Evolutionary conservation across 2,113 vertebrate species (phyloP), one percentile per base, ranked within the genome.

Genomic region (Eclectus roratus): DNA sequence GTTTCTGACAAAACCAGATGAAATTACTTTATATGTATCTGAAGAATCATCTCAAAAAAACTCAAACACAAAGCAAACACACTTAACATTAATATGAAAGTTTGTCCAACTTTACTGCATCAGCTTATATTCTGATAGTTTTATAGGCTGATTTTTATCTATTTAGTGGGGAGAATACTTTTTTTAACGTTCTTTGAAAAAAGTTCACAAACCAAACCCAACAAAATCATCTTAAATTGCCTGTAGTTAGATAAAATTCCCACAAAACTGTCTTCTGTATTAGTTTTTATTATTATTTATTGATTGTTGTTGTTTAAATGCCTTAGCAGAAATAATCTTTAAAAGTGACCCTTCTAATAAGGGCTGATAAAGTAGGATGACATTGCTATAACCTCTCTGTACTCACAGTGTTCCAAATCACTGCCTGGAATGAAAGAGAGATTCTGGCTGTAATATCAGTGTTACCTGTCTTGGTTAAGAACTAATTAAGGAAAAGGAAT

Each of bases 51-150:
- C 55, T 50, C 1, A 9, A 20, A 52, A 73, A 46, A 60, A 7
- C 2, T 7, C 10, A 35, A 64, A 17, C 6, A 8, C 24, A 46
- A n/a, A 44, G 0, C 11, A 23, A 39, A 20, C 10, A 24, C 5
- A 20, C 10, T 5, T 39, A 74, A 37, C 50, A 50, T 5, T 43
- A 73, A 47, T 35, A 47, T 5, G 47, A 44, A 66, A 12, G 8
- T 43, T 85, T 39, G n/a, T 33, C 9, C 2, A 52, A 27, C 11
- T 65, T 12, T 17, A 31, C 23, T 61, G 3, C 13, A 47, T 70
- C 12, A 70, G 18, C 17, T 49, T 61, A 49, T 7, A 13, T 73
- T 33, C n/a, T 46, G 19, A 27, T 65, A 10, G 41, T 28, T 89
- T 86, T 85, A n/a, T 60, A 56, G 27, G 41, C 21, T 77, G 0